Base-by-base conservation (phyloP, 2,113 vertebrate genomes). In the Clarias macrocephalus region DNA sequence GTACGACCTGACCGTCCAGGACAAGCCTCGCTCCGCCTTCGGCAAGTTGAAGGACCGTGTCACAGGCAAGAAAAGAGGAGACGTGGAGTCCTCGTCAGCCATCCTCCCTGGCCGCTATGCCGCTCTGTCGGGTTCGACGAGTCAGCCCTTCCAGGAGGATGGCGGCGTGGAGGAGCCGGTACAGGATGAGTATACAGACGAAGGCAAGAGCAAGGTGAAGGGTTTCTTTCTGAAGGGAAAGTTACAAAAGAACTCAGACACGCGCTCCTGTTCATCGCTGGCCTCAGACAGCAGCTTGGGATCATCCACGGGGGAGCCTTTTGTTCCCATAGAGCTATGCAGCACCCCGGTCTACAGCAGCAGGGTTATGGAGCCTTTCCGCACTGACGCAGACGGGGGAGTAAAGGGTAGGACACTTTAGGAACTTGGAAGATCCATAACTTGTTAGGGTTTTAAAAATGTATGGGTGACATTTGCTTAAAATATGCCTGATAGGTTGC, bases 41-140 rank as follows among this genome's bases (percentile, higher is more conserved):
- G 96, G 97, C 15, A 98, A 96, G 92, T 96, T 99, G 79, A 99
- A 97, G 94, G 98, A 99, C 89, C 98, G 98, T 33, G 93, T 99
- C 94, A 97, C 96, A 0, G 97, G 95, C 48, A 94, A 95, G 93
- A 98, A 97, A 92, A 95, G 95, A 56, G 96, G 94, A 0, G 97
- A 99, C 5, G 56, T 97, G 90, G 98, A 99, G 88, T 99, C 98
- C 0, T 97, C 98, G 86, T 99, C 98, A 0, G 98, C 98, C 90
- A 98, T 99, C 62, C 94, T 99, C 59, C 97, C 98, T 0, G 97
- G 98, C 19, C 95, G 95, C 82, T 95, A 91, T 7, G 95, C 94
- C 0, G 94, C 94, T 52, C 90, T 96, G 73, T 94, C 95, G 0
- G 91, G 92, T 3, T 89, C 91, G 15, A 5, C 86, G 52, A 92